Conservation (phyloP, 2,113 vertebrate genomes). For the Oreochromis niloticus region DNA sequence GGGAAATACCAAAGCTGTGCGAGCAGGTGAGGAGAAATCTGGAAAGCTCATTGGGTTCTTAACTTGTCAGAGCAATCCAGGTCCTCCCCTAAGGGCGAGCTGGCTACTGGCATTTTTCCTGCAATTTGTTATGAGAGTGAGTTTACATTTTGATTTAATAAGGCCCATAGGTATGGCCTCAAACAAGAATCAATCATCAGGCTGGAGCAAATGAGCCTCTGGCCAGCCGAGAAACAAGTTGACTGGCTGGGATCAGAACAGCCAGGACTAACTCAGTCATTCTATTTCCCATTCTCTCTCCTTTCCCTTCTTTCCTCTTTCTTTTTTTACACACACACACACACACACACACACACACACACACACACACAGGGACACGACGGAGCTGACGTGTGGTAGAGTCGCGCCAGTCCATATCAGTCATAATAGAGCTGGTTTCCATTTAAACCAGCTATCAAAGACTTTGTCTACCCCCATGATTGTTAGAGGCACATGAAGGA, state of each 20-base stretch:
- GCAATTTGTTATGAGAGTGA: slow-evolving; percentile 64
- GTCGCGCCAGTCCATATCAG: neutral
- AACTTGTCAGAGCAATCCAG: slow-evolving; percentile 63
- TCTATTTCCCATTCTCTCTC: neutral
- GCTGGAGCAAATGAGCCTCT: slow-evolving; percentile 36
- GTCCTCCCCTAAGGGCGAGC: slow-evolving; percentile 25
- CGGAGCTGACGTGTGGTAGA: neutral
- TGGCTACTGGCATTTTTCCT: slow-evolving; percentile 64
- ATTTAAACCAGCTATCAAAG: slow-evolving; percentile 50
- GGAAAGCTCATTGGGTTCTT: slow-evolving; percentile 48
- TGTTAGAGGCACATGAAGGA: slow-evolving; percentile 39
- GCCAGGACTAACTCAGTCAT: neutral
- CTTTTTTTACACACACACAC: neutral
- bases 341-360: neutral
- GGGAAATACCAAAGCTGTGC: neutral
- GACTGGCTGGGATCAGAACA: slow-evolving; percentile 18
- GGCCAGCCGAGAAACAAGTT: slow-evolving; percentile 31
- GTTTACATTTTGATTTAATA: slow-evolving; percentile 75
- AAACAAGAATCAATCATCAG: slow-evolving; percentile 69
- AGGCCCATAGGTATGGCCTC: slow-evolving; percentile 65
- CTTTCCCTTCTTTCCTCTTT: neutral
- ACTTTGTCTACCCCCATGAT: slow-evolving; percentile 41
- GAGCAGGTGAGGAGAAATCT: slow-evolving; percentile 10
- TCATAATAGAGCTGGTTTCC: slow-evolving; percentile 34
- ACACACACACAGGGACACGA: neutral